These are phyloP conservation scores for Scaptomyza pallida DNA, from an alignment of 1,140 invertebrate genomes.

Conservation along the genomic window DNA sequence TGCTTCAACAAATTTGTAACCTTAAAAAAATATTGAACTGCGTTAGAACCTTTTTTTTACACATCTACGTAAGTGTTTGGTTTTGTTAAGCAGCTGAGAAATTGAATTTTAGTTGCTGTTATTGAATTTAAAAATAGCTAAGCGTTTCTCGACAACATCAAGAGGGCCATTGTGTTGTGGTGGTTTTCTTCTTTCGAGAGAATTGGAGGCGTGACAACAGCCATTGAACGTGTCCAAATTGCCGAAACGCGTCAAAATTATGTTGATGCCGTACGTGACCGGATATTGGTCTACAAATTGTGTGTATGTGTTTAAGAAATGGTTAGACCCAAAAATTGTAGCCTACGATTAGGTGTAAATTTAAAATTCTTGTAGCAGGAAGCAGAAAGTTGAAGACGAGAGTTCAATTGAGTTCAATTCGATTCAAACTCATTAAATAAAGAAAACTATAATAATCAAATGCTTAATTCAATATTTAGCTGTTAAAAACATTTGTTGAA, in stretches of 20 bases:
- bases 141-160: slow-evolving; percentile 4
- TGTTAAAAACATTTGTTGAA: too few species aligned
- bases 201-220: slow-evolving; percentile 40
- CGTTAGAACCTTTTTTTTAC: not conserved
- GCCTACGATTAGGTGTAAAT: slow-evolving; percentile 8
- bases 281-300: slow-evolving; percentile 56
- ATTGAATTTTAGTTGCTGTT: slow-evolving; percentile 72
- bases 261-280: slow-evolving; percentile 67
- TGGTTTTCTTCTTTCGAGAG: not conserved
- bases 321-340: slow-evolving; percentile 8
- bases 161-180: slow-evolving; percentile 22
- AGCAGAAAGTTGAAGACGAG: not conserved
- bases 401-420: not conserved
- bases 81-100: slow-evolving; percentile 27
- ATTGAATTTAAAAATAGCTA: slow-evolving; percentile 62
- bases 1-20: too few species aligned
- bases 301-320: slow-evolving; percentile 68
- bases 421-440: too few species aligned
- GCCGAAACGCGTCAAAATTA: slow-evolving; percentile 68
- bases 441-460: too few species aligned
- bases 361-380: not conserved
- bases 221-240: slow-evolving; percentile 74
- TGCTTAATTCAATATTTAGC: too few species aligned
- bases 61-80: slow-evolving; percentile 3
- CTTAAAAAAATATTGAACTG: too few species aligned